Base-by-base conservation (phyloP, 2,888 invertebrate species). In the Mystacides longicornis region DNA sequence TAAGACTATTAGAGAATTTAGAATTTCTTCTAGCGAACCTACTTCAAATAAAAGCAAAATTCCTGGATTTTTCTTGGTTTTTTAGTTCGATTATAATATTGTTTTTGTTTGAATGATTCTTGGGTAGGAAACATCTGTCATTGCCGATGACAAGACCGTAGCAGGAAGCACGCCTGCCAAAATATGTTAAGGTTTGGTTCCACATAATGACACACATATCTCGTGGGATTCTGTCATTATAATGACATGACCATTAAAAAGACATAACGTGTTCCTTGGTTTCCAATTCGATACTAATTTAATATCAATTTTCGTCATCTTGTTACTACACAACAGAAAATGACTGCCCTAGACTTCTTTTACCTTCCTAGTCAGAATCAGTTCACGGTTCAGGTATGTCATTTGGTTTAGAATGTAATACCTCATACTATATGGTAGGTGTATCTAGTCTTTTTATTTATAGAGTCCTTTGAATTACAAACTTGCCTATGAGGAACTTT, bases 161-260 rank as follows among this genome's bases (percentile, higher is more conserved):
- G 51, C 57, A 57, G 60, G 60, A 60, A 60, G 49, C 50, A 55
- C 22, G 57, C 47, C 37, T 23, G 52, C 31, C 54, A 45, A 45
- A 52, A 46, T 27, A 45, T 45, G 5, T 50, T n/a, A 46, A 16
- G 16, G 18, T 18, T 50, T 50, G 46, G 58, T 60, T 60, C 57
- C 58, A 58, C 48, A 49, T 60, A 60, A 58, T 58, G 60, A 60
- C 60, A 60, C 57, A 49, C 19, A 49, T 55, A n/a, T 27, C 54
- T 22, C 45, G 47, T 42, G 45, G 55, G 58, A 58, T 49, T 56
- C 37, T 33, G 56, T 52, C 53, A 20, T 50, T 53, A 57, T 50
- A 20, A 56, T 37, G n/a, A n/a, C n/a, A 49, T 48, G 46, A 58
- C 58, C 51, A 58, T 58, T 58, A 58, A 58, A 58, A 58, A 53